Evolutionary conservation across 2,113 vertebrate genomes (phyloP).

Genomic region (Pseudorectes ferrugineus): DNA sequence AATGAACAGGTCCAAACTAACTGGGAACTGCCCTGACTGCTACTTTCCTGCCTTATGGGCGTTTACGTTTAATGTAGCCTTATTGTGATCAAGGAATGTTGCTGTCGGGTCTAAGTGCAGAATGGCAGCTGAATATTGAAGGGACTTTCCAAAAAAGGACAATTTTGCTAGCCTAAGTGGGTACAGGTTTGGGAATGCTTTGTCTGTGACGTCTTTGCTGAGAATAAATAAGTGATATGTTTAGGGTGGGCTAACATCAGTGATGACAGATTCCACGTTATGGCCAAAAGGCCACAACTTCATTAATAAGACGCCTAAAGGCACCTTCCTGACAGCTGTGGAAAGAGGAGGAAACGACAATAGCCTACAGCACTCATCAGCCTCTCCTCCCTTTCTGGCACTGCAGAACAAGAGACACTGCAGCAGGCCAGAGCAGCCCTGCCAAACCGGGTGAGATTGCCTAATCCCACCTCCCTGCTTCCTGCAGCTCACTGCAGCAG

Average conservation of each 20-base stretch:
- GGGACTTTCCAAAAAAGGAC: neutral
- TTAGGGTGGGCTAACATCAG: neutral
- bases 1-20: neutral
- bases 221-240: neutral
- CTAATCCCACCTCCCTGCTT: neutral
- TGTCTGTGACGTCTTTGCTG: neutral
- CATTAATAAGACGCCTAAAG: constrained; percentile 44
- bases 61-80: neutral
- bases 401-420: neutral
- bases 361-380: constrained; percentile 16
- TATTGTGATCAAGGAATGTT: neutral
- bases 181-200: neutral
- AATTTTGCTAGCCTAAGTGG: neutral
- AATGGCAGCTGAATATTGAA: neutral
- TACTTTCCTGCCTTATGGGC: neutral
- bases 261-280: neutral
- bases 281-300: constrained; percentile 41
- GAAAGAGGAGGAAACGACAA: constrained; percentile 35
- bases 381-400: constrained; percentile 13
- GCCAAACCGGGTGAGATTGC: neutral
- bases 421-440: neutral
- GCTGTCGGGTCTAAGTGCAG: neutral
- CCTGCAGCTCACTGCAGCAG: neutral
- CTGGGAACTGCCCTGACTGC: neutral
- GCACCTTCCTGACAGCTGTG: neutral